phyloP scores from a whole-genome alignment of 30 jellyfish, hydroid and myxozoan species.

The Cassiopea andromeda region DNA sequence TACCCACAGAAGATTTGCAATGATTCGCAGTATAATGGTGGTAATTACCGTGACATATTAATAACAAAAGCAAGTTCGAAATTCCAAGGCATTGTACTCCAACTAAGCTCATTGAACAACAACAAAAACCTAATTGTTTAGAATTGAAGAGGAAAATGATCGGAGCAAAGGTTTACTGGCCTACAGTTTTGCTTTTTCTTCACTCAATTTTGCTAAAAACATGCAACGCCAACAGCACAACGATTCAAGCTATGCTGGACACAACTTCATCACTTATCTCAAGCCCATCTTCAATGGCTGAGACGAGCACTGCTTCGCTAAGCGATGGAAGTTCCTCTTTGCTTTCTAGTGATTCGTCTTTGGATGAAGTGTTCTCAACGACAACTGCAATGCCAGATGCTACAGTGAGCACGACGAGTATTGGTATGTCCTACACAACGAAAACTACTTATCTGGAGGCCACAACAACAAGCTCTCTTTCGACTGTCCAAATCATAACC shows the following conservation, averaged over 20 bases:
- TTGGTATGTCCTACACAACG: too few species aligned
- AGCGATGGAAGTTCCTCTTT: neutral
- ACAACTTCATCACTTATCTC: neutral
- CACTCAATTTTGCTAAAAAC: neutral
- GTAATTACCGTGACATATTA: neutral
- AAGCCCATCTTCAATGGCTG: neutral
- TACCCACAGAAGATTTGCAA: too few species aligned
- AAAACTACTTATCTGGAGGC: too few species aligned
- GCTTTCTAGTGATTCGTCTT: neutral
- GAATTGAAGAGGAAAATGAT: neutral
- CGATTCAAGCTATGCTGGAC: neutral
- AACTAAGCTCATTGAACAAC: too few species aligned
- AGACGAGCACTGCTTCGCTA: neutral
- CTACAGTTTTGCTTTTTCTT: neutral
- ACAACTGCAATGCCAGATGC: neutral
- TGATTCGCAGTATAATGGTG: neutral
- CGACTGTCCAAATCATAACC: too few species aligned
- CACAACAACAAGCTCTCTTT: too few species aligned
- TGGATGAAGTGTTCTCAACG: neutral
- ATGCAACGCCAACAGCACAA: neutral
- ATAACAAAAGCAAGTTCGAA: neutral
- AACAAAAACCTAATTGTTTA: too few species aligned
- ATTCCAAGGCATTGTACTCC: neutral
- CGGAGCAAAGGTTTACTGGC: neutral
- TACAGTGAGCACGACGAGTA: neutral